These are phyloP conservation scores for Notarius quadriscutis DNA, from an alignment of 2,113 vertebrate species.

Conservation along the genomic window DNA sequence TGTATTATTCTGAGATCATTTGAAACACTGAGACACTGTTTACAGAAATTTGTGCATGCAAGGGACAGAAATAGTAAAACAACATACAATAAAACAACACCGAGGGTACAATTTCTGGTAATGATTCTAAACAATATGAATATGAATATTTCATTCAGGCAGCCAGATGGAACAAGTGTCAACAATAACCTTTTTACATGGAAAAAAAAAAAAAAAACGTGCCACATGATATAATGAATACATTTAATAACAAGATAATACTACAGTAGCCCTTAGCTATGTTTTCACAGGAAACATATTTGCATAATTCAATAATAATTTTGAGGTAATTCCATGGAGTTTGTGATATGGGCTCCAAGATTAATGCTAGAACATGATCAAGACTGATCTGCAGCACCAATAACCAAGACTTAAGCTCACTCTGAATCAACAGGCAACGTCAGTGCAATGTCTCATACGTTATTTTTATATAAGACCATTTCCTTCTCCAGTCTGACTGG, in stretches of 20 bases:
- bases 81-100: conserved; percentile 5
- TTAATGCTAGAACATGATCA: neutral
- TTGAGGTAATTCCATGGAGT: neutral
- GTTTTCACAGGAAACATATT: neutral
- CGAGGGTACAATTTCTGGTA: conserved; percentile 3
- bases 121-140: conserved; percentile 12
- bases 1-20: conserved; percentile 4
- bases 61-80: neutral
- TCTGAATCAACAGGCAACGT: neutral
- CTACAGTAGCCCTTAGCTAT: neutral
- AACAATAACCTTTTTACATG: neutral
- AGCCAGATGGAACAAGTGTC: neutral
- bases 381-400: neutral
- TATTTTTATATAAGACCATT: neutral
- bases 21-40: neutral
- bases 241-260: conserved; percentile 2
- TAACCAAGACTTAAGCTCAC: neutral
- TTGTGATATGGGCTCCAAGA: neutral
- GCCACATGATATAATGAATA: neutral
- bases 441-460: neutral
- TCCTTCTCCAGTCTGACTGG: neutral
- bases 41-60: neutral
- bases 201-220: neutral
- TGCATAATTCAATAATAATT: neutral
- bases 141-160: conserved; percentile 13